Conservation (phyloP, 2,888 invertebrate genomes). For the Lasiommata megera region DNA sequence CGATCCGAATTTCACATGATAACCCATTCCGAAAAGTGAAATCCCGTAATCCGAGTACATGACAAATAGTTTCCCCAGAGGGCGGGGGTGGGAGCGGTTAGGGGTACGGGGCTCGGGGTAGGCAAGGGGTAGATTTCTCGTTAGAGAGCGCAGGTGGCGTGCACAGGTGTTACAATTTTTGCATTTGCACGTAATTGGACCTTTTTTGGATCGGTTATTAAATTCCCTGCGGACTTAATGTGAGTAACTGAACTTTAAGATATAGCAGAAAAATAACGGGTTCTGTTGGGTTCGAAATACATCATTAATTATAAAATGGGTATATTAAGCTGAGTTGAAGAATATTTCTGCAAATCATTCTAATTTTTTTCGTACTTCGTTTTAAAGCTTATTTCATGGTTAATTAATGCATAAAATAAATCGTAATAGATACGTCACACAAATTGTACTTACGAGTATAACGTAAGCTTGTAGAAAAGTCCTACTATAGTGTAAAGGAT, state of each 20-base stretch:
- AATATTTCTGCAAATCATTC: too few relatives aligned
- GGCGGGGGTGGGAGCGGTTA: background rate
- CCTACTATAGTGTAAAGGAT: too few relatives aligned
- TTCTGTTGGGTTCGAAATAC: too few relatives aligned
- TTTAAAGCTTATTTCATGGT: too few relatives aligned
- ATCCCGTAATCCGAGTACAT: constrained; percentile 12
- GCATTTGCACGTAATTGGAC: constrained; percentile 50
- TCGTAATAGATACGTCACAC: too few relatives aligned
- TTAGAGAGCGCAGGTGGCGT: constrained; percentile 39
- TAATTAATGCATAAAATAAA: too few relatives aligned
- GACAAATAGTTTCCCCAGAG: constrained; percentile 14
- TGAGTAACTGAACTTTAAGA: background rate
- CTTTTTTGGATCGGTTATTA: constrained; percentile 13
- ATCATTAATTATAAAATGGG: too few relatives aligned
- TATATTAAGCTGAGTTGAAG: too few relatives aligned
- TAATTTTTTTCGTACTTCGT: too few relatives aligned
- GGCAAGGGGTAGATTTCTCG: constrained; percentile 27
- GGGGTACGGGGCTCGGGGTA: constrained; percentile 13
- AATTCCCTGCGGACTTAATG: background rate
- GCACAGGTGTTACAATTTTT: constrained; percentile 22
- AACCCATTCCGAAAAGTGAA: constrained; percentile 10
- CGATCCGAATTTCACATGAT: constrained; percentile 1
- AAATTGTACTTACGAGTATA: too few relatives aligned
- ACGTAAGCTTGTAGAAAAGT: too few relatives aligned
- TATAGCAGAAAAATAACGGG: too few relatives aligned